A percentile compares a stretch with the other conserved stretches of the same genome.
Conservation (phyloP, 2,888 invertebrate species). For the Norana najaformis region DNA sequence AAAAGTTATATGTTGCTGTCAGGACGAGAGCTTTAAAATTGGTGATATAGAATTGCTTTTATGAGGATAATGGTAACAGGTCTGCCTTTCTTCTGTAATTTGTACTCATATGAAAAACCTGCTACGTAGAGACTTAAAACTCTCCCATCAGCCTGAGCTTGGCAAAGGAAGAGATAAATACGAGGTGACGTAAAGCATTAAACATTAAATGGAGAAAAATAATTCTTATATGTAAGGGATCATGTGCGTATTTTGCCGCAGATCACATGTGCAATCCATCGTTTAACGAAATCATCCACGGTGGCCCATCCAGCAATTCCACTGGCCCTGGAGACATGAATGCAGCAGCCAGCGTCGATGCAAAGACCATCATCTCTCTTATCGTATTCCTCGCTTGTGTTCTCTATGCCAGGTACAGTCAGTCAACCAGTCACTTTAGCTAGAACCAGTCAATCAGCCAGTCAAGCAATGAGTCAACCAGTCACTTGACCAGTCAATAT, state of each 20-base stretch:
- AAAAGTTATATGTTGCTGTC: not conserved
- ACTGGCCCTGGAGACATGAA: slow-evolving; percentile 30
- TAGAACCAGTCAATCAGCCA: not conserved
- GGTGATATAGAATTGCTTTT: too few species aligned
- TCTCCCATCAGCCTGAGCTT: not conserved
- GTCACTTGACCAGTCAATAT: not conserved
- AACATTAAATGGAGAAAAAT: not conserved
- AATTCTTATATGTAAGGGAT: not conserved
- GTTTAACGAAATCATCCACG: slow-evolving; percentile 56
- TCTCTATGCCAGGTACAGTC: slow-evolving; percentile 75
- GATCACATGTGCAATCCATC: slow-evolving; percentile 78
- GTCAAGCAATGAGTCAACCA: not conserved
- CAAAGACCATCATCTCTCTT: slow-evolving; percentile 87
- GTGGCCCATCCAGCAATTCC: not conserved
- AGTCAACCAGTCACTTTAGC: not conserved
- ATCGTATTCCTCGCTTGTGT: slow-evolving; percentile 92
- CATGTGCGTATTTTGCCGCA: slow-evolving; percentile 56
- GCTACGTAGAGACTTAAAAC: too few species aligned
- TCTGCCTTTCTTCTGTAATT: not conserved
- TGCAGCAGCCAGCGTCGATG: slow-evolving; percentile 56
- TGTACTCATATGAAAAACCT: too few species aligned
- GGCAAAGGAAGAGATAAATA: not conserved
- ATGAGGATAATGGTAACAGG: not conserved
- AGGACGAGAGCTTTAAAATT: not conserved
- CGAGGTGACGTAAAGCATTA: not conserved